These are phyloP conservation scores for Tridacna gigas DNA, from an alignment of 2,888 invertebrate species.

Conservation along the genomic window DNA sequence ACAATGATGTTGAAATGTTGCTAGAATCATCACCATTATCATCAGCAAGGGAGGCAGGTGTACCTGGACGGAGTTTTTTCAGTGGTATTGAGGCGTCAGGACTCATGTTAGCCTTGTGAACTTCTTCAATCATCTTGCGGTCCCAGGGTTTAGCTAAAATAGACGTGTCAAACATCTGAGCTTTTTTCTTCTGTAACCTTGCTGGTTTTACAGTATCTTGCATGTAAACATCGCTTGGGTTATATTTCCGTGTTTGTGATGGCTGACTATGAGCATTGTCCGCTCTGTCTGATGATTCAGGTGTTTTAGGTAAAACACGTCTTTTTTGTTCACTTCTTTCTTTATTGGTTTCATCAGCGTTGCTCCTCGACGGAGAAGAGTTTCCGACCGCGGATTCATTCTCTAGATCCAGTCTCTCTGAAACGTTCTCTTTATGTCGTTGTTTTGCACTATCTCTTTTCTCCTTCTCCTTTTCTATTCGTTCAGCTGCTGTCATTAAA, in stretches of 20 bases:
- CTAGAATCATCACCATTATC: not conserved
- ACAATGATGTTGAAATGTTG: not conserved
- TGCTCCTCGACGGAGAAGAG: not conserved
- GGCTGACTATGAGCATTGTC: not conserved
- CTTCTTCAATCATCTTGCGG: constrained; percentile 7
- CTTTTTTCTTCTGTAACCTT: not conserved
- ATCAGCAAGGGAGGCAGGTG: not conserved
- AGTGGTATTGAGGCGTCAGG: not conserved
- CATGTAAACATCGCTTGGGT: constrained; percentile 5
- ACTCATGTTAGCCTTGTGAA: not conserved
- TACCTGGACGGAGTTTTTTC: constrained; percentile 18
- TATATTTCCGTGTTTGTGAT: not conserved
- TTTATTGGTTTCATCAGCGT: not conserved
- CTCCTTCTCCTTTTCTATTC: constrained; percentile 57
- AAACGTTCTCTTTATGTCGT: not conserved
- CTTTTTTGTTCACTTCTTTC: not conserved
- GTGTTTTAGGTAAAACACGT: constrained; percentile 21
- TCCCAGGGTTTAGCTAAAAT: constrained; percentile 27
- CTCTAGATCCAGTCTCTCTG: not conserved
- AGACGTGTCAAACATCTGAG: constrained; percentile 32
- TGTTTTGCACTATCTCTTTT: constrained; percentile 23
- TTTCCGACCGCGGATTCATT: not conserved
- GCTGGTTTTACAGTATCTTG: not conserved
- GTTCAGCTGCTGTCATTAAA: constrained; percentile 56
- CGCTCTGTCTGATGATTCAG: not conserved